phyloP scores from a whole-genome alignment of 37 sponge, comb jelly and placozoan species.

The Bolinopsis microptera region DNA sequence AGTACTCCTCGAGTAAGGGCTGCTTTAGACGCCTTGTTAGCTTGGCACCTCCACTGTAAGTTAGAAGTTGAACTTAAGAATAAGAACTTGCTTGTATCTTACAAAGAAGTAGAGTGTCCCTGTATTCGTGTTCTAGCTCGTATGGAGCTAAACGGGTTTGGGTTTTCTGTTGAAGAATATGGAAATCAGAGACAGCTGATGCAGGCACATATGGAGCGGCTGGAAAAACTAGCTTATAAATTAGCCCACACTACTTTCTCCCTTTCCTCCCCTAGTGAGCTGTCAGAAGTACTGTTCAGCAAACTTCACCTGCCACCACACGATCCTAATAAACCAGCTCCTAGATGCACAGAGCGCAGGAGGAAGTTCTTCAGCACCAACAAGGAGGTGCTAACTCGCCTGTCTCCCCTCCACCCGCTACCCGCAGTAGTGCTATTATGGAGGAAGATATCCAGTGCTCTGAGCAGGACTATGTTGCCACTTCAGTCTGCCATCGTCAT shows the following conservation, averaged over 20 bases:
- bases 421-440: constrained; percentile 85
- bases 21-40: constrained; percentile 74
- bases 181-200: constrained; percentile 66
- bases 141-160: constrained; percentile 89
- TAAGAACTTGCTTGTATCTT: constrained; percentile 74
- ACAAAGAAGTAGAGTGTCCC: constrained; percentile 83
- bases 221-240: constrained; percentile 79
- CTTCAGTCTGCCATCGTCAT: constrained; percentile 69
- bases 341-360: constrained; percentile 31
- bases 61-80: constrained; percentile 71
- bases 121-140: constrained; percentile 73
- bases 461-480: constrained; percentile 82
- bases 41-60: constrained; percentile 71
- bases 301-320: constrained; percentile 77
- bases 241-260: constrained; percentile 75
- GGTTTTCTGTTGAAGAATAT: constrained; percentile 76
- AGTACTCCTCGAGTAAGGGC: constrained; percentile 71
- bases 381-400: constrained; percentile 86
- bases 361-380: constrained; percentile 82
- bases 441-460: constrained; percentile 81
- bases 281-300: constrained; percentile 84
- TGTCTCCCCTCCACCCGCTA: constrained; percentile 81
- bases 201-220: constrained; percentile 68
- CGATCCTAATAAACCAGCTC: background rate
- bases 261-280: constrained; percentile 84